Evolutionary conservation across 2,797 vertebrate species (phyloP).

Genomic region (Neomorphus geoffroyi): DNA sequence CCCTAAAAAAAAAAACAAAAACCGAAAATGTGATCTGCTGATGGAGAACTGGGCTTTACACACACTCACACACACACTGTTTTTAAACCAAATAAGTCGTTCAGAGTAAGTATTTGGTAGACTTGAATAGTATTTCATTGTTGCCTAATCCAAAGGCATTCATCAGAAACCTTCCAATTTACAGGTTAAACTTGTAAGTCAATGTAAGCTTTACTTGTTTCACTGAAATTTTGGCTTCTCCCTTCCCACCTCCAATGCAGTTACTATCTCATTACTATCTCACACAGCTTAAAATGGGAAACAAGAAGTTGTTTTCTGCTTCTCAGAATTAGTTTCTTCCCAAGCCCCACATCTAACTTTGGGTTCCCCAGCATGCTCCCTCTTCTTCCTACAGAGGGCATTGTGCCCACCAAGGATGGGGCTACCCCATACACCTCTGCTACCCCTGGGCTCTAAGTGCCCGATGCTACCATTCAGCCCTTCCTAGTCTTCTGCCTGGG

Average conservation of each 20-base stretch:
- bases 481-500: background rate
- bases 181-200: background rate
- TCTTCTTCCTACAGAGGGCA: background rate
- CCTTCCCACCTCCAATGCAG: background rate
- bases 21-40: background rate
- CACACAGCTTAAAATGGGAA: background rate
- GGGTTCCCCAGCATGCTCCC: background rate
- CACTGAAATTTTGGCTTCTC: background rate
- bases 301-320: background rate
- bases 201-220: background rate
- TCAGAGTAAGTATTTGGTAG: background rate
- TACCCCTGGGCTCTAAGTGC: background rate
- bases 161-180: background rate
- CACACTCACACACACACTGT: no score
- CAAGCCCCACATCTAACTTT: background rate
- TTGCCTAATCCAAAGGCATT: background rate
- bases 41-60: background rate
- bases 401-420: background rate
- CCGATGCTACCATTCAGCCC: background rate
- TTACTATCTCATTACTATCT: background rate
- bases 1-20: background rate
- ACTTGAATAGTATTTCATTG: background rate
- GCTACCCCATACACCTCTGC: accelerated
- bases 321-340: background rate
- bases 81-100: background rate